Conservation (phyloP, 2,888 invertebrate genomes). For the Rotaria macrura region DNA sequence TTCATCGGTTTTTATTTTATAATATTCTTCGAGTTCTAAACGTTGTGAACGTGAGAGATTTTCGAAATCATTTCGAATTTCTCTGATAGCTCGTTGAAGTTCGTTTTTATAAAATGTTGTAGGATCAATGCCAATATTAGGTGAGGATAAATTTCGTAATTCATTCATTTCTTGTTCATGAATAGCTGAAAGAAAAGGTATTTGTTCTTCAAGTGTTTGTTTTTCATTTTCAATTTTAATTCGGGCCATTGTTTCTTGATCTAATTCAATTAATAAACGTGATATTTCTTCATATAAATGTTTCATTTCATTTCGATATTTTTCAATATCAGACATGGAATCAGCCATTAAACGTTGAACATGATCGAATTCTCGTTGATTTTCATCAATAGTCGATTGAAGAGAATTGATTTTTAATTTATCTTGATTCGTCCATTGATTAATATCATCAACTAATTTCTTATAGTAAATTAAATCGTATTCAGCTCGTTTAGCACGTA, state of each 20-base stretch:
- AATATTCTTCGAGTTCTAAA: conserved; percentile 33
- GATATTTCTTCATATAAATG: conserved; percentile 32
- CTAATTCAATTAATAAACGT: conserved; percentile 32
- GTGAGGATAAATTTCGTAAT: conserved; percentile 22
- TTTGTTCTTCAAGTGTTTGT: conserved; percentile 34
- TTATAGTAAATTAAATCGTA: conserved; percentile 31
- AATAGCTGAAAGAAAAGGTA: conserved; percentile 33
- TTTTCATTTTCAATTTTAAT: conserved; percentile 34
- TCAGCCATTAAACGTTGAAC: conserved; percentile 31
- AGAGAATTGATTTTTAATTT: conserved; percentile 26
- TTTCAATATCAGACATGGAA: conserved; percentile 31
- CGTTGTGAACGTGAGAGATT: conserved; percentile 25
- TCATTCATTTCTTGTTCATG: conserved; percentile 34
- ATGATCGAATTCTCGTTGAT: conserved; percentile 29
- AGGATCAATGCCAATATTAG: conserved; percentile 30
- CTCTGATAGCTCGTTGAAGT: conserved; percentile 33
- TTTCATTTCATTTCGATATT: conserved; percentile 29
- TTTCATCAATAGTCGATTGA: conserved; percentile 27
- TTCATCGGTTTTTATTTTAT: conserved; percentile 32
- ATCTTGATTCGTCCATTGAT: conserved; percentile 24
- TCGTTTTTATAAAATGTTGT: conserved; percentile 33
- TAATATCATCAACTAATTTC: conserved; percentile 28
- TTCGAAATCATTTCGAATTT: conserved; percentile 34
- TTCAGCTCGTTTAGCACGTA: conserved; percentile 30
- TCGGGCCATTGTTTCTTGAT: conserved; percentile 29